These are phyloP conservation scores for Tetanocera ferruginea DNA, from an alignment of 2,888 invertebrate species.

Conservation along the genomic window DNA sequence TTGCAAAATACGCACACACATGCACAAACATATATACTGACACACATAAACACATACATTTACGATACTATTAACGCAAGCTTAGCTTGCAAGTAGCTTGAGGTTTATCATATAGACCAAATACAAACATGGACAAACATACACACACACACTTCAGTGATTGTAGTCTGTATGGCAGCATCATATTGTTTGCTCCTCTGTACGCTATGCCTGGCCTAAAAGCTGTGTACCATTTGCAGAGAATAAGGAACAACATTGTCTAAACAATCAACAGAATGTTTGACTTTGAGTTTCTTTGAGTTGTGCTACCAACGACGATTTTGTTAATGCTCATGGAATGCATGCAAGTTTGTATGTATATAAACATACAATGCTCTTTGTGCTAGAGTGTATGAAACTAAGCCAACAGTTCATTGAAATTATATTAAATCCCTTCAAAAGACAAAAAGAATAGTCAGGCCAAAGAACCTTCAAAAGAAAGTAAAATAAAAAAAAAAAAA, in stretches of 20 bases:
- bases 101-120: not conserved
- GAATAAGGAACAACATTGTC: not conserved
- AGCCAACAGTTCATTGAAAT: too few species aligned
- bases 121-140: too few species aligned
- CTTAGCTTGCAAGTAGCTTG: slow-evolving; percentile 23
- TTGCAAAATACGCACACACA: not conserved
- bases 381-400: not conserved
- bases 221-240: not conserved
- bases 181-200: slow-evolving; percentile 2
- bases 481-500: too few species aligned
- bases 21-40: not conserved
- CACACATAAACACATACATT: slow-evolving; percentile 24
- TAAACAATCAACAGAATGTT: not conserved
- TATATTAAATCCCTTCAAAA: too few species aligned
- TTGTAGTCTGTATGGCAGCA: not conserved
- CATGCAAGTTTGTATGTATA: not conserved
- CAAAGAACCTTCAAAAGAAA: too few species aligned
- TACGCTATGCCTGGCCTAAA: slow-evolving; percentile 1
- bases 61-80: not conserved
- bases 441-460: too few species aligned
- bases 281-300: slow-evolving; percentile 13
- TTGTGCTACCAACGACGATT: not conserved
- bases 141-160: not conserved
- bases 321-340: not conserved
- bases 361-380: not conserved